Evolutionary conservation across 2,113 vertebrate species (phyloP).

Genomic region (Saccopteryx leptura): DNA sequence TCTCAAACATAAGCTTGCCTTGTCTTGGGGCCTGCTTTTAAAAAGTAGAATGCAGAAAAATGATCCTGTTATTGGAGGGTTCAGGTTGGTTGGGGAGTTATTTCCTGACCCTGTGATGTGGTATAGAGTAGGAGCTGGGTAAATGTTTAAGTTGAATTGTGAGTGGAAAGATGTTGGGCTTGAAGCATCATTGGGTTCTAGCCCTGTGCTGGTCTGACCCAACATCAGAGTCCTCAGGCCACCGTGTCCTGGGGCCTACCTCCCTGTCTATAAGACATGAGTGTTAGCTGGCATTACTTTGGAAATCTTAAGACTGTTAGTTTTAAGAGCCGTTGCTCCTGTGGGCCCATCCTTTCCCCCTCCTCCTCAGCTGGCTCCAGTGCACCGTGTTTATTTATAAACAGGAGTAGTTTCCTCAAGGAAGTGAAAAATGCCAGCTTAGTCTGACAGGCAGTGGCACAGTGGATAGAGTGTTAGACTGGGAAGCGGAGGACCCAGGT

Average conservation of each 20-base stretch:
- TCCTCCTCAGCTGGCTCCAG: background rate
- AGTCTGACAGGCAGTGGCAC: too few species aligned
- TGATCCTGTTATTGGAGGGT: constrained; percentile 33
- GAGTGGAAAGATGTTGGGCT: background rate
- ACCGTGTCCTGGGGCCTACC: accelerated
- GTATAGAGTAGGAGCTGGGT: background rate
- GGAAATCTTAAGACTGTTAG: background rate
- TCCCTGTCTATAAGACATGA: background rate
- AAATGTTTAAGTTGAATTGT: background rate
- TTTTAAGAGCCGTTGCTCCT: background rate
- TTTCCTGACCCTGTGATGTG: constrained; percentile 11
- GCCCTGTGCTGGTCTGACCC: background rate
- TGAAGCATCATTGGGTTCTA: background rate
- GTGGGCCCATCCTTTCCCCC: background rate
- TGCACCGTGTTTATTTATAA: constrained; percentile 41
- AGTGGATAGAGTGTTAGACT: too few species aligned
- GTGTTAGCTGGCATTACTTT: background rate
- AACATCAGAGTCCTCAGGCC: background rate
- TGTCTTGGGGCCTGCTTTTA: constrained; percentile 56
- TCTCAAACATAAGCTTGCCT: constrained; percentile 54
- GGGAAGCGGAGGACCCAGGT: too few species aligned
- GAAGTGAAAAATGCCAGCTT: constrained; percentile 44
- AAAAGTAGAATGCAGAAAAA: constrained; percentile 42
- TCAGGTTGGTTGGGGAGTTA: background rate
- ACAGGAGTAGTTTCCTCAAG: background rate